phyloP scores from a whole-genome alignment of 2,113 vertebrate species.

The Rissa tridactyla region DNA sequence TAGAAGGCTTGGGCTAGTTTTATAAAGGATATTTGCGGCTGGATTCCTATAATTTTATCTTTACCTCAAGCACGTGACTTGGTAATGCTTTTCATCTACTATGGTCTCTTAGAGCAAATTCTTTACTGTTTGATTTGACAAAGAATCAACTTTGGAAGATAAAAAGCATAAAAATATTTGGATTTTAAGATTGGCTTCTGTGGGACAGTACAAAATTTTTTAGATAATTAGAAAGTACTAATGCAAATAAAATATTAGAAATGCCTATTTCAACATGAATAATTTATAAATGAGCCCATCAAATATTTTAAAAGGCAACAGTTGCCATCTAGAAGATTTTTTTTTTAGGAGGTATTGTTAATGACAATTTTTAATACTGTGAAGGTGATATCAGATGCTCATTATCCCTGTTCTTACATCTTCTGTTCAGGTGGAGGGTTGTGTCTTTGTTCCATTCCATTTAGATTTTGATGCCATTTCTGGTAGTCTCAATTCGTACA shows the following conservation, averaged over 20 bases:
- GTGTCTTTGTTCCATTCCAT: neutral
- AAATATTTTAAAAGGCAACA: neutral
- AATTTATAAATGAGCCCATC: neutral
- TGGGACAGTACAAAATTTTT: neutral
- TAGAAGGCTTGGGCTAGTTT: neutral
- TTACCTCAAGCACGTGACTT: neutral
- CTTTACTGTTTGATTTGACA: neutral
- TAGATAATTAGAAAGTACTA: neutral
- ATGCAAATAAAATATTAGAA: neutral
- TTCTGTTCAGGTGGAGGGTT: rapidly evolving
- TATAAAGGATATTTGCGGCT: neutral
- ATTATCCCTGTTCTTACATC: neutral
- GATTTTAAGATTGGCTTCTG: neutral
- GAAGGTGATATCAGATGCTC: neutral
- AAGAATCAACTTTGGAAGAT: neutral
- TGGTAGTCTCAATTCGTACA: neutral
- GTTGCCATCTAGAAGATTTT: neutral
- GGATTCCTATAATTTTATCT: neutral
- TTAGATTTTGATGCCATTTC: neutral
- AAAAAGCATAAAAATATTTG: neutral
- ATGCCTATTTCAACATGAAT: neutral
- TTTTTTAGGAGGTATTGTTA: neutral
- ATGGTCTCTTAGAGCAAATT: neutral
- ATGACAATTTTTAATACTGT: neutral
- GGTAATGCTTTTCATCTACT: neutral